Conservation (phyloP, 1,140 invertebrate species). For the Drosophila baimaii region DNA sequence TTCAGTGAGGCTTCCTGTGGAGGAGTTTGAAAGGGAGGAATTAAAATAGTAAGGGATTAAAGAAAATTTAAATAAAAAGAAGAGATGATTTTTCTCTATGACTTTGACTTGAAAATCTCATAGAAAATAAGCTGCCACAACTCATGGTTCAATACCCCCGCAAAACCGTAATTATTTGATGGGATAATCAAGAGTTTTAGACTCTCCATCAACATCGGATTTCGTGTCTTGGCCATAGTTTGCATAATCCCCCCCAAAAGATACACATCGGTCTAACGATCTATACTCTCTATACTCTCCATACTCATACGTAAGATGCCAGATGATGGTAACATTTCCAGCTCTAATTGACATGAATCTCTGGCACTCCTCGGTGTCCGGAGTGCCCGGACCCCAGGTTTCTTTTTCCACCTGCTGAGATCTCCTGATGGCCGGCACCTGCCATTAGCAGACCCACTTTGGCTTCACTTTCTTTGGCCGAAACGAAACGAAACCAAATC, state of each 20-base stretch:
- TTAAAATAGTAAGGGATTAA: neutral
- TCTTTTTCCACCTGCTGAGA: conserved; percentile 12
- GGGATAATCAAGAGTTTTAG: conserved; percentile 29
- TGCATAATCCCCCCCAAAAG: conserved; percentile 44
- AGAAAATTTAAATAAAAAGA: too few relatives aligned
- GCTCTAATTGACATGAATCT: conserved; percentile 50
- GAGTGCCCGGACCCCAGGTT: conserved; percentile 13
- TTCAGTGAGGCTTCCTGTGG: neutral
- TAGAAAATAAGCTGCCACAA: neutral
- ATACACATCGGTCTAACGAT: conserved; percentile 38
- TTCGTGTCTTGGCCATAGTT: conserved; percentile 35
- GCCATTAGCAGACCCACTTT: conserved; percentile 57
- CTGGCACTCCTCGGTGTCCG: conserved; percentile 15
- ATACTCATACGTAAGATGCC: conserved; percentile 48
- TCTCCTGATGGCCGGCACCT: conserved; percentile 34
- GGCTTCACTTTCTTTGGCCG: conserved; percentile 66
- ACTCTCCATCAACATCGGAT: conserved; percentile 9
- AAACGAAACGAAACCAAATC: conserved; percentile 53
- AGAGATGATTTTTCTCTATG: neutral
- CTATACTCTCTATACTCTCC: too few relatives aligned
- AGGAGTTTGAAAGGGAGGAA: neutral
- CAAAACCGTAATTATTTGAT: conserved; percentile 35
- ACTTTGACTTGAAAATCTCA: neutral
- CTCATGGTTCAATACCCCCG: conserved; percentile 20
- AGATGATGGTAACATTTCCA: conserved; percentile 43